phyloP scores from a whole-genome alignment of 2,888 invertebrate genomes.

The Chydorus sphaericus region DNA sequence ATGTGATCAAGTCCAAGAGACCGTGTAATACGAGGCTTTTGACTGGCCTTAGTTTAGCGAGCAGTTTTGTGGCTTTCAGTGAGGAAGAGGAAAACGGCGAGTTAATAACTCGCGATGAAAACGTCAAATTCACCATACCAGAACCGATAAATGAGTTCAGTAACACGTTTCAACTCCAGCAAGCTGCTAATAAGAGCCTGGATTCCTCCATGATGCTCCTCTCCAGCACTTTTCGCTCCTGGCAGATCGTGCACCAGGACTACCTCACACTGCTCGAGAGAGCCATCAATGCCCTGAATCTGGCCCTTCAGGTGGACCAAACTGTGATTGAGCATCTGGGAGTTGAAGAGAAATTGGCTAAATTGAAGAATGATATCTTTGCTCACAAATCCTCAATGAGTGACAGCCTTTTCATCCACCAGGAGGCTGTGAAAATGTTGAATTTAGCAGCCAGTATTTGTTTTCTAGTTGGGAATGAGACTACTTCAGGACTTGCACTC shows the following conservation, averaged over 20 bases:
- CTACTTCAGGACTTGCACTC: background rate
- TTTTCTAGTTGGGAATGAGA: background rate
- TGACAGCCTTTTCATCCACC: background rate
- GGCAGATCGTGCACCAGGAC: background rate
- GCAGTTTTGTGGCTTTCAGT: background rate
- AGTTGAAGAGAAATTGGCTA: background rate
- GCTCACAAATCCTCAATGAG: background rate
- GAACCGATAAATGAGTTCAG: background rate
- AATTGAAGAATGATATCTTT: background rate
- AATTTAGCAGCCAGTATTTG: background rate
- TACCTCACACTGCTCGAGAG: background rate
- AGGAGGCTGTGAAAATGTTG: background rate
- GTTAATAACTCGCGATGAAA: too few species aligned
- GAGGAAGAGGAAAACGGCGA: background rate
- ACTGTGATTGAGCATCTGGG: background rate
- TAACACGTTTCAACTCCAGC: background rate
- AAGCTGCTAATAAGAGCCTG: background rate
- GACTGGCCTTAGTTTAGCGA: background rate
- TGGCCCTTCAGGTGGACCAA: background rate
- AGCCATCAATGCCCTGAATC: background rate
- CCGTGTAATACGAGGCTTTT: too few species aligned
- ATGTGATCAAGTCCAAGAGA: too few species aligned
- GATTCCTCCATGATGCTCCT: background rate
- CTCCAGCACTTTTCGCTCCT: background rate
- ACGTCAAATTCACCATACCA: background rate